Percentiles rank a stretch among this genome's conserved stretches.
Evolutionary conservation across 2,797 vertebrate genomes (phyloP).

Genomic region (Karalla daura): DNA sequence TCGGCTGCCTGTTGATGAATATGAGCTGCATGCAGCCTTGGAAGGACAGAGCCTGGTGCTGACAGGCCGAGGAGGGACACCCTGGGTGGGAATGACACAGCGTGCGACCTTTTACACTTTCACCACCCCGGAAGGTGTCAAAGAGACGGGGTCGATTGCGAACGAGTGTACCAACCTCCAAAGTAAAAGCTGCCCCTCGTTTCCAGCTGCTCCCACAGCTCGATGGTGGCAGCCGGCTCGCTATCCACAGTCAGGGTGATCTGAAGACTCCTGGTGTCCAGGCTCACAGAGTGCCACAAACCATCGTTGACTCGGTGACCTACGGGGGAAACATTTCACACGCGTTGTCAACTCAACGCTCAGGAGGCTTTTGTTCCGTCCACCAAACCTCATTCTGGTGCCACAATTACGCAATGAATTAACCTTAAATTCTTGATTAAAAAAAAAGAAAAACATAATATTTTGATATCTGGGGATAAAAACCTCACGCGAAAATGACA

Average conservation of each 20-base stretch:
- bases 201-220: constrained; percentile 86
- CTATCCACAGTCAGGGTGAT: constrained; percentile 89
- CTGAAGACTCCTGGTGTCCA: constrained; percentile 86
- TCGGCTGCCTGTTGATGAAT: constrained; percentile 92
- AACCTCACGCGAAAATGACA: neutral
- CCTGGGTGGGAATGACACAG: constrained; percentile 76
- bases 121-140: neutral
- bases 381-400: too few relatives aligned
- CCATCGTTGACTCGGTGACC: constrained; percentile 91
- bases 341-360: too few relatives aligned
- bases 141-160: neutral
- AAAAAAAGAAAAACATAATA: too few relatives aligned
- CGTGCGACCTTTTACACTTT: neutral
- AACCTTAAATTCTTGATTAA: too few relatives aligned
- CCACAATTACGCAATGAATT: neutral
- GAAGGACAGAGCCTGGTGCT: constrained; percentile 88
- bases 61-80: constrained; percentile 89
- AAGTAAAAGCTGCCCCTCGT: constrained; percentile 89
- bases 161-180: constrained; percentile 85
- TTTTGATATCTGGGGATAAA: neutral
- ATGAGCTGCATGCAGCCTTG: constrained; percentile 97
- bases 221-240: constrained; percentile 82
- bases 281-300: constrained; percentile 91
- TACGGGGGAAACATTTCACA: constrained; percentile 58
- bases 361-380: neutral